These are phyloP conservation scores for Drosophila mercatorum DNA, from an alignment of 2,888 invertebrate species.

Conservation along the genomic window DNA sequence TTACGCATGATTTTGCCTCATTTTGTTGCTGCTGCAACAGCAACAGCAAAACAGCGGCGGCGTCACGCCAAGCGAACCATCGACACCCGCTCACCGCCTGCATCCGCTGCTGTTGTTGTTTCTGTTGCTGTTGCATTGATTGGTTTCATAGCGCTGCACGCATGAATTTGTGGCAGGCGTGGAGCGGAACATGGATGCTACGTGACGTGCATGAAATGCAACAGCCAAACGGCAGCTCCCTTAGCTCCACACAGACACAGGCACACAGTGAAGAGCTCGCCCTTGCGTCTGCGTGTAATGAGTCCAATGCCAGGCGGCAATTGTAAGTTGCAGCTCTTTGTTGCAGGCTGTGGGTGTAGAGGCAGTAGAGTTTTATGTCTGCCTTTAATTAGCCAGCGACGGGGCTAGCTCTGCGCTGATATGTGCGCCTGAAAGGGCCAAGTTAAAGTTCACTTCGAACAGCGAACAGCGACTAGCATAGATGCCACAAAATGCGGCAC, in stretches of 20 bases:
- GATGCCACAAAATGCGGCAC: slow-evolving; percentile 25
- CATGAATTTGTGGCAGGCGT: slow-evolving; percentile 31
- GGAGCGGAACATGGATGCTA: slow-evolving; percentile 49
- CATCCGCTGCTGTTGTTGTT: slow-evolving; percentile 23
- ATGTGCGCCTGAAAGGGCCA: not conserved
- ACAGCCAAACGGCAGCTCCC: not conserved
- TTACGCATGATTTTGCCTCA: slow-evolving; percentile 73
- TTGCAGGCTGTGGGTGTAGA: slow-evolving; percentile 18
- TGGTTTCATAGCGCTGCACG: slow-evolving; percentile 55
- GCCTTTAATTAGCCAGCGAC: slow-evolving; percentile 35
- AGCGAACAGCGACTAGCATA: not conserved
- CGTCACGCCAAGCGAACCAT: slow-evolving; percentile 57
- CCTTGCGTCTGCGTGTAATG: slow-evolving; percentile 52
- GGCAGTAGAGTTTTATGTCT: slow-evolving; percentile 12
- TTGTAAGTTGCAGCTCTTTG: slow-evolving; percentile 40
- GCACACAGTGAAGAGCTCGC: slow-evolving; percentile 19
- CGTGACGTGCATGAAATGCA: slow-evolving; percentile 72
- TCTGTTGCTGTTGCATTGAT: slow-evolving; percentile 38
- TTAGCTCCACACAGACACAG: not conserved
- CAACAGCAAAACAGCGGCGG: slow-evolving; percentile 12
- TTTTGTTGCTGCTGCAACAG: not conserved
- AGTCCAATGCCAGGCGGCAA: slow-evolving; percentile 66
- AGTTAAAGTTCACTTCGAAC: slow-evolving; percentile 18
- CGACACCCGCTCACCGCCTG: slow-evolving; percentile 11
- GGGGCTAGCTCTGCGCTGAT: not conserved